Evolutionary conservation across 2,113 vertebrate genomes (phyloP), one percentile per base, ranked within the genome.

Genomic region (Geococcyx californianus): DNA sequence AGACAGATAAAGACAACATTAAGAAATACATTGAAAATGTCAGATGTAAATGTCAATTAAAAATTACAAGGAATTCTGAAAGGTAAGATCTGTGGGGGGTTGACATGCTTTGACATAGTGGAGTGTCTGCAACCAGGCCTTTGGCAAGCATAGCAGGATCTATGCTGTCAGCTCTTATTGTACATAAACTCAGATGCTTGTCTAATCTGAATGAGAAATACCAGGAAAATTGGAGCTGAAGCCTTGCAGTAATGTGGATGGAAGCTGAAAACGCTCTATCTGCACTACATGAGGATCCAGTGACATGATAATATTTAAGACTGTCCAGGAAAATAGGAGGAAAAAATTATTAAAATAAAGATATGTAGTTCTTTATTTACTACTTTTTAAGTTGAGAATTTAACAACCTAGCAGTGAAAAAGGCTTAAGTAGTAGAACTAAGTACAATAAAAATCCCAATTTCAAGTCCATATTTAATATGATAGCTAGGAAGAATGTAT

Each of bases 11-110:
- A 97, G 93, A 92, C 81, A 97, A 97, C 96, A 98, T 92, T 96
- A 97, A 98, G 95, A 98, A 97, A 97, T 97, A 97, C 97, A 98
- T 97, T 98, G 97, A 96, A 98, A 99, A 98, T 98, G 98, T 98
- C 98, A 98, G 98, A 98, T 97, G 98, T 97, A 98, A 98, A 99
- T 98, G 98, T 98, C 98, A 99, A 98, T 98, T 98, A 98, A 98
- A 98, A 98, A 98, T 98, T 98, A 98, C 98, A 98, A 95, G 97
- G 94, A 97, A 97, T 97, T 97, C 96, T 98, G 97, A 98, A 98
- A 98, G 98, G 97, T 97, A 98, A 96, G 95, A 95, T 98, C 96
- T 98, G 96, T 97, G 96, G 97, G 93, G 97, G 97, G 97, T 93
- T 98, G 98, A 98, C 92, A 97, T 94, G 97, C 97, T 98, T 97